phyloP scores from a whole-genome alignment of 2,888 invertebrate genomes.

The Callyntrura guangdongensis region DNA sequence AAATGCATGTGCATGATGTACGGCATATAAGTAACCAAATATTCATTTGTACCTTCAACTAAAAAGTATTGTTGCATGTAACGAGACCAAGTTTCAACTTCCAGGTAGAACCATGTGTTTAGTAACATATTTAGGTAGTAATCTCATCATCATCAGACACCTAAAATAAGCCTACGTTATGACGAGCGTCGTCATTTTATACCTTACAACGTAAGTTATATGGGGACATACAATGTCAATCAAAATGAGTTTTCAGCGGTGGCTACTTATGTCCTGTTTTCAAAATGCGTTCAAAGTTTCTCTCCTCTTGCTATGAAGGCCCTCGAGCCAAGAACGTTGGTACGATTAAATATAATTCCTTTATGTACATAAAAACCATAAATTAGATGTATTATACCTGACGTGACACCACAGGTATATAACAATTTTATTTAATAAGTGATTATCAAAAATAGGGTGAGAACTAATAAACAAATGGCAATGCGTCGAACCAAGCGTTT shows the following conservation, averaged over 20 bases:
- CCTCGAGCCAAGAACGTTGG: constrained; percentile 31
- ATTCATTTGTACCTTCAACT: constrained; percentile 17
- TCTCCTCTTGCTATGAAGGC: neutral
- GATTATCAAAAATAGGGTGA: constrained; percentile 78
- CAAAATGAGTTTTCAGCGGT: neutral
- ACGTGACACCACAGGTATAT: constrained; percentile 64
- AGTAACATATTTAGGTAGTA: neutral
- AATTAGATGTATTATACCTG: neutral
- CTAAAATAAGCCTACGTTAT: neutral
- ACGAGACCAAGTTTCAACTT: constrained; percentile 27
- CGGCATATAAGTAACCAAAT: neutral
- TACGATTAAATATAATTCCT: constrained; percentile 46
- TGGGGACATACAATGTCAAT: neutral
- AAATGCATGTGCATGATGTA: neutral
- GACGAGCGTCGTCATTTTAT: neutral
- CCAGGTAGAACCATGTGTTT: constrained; percentile 6
- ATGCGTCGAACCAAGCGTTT: neutral
- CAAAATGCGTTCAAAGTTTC: neutral
- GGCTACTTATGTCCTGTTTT: constrained; percentile 7
- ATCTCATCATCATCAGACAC: constrained; percentile 14
- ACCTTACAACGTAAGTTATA: neutral
- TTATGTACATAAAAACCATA: neutral
- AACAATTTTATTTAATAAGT: constrained; percentile 76
- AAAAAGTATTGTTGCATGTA: neutral
- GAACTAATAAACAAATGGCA: constrained; percentile 77